Base-by-base conservation (phyloP, 2,888 invertebrate genomes). In the Drosophila algonquin region DNA sequence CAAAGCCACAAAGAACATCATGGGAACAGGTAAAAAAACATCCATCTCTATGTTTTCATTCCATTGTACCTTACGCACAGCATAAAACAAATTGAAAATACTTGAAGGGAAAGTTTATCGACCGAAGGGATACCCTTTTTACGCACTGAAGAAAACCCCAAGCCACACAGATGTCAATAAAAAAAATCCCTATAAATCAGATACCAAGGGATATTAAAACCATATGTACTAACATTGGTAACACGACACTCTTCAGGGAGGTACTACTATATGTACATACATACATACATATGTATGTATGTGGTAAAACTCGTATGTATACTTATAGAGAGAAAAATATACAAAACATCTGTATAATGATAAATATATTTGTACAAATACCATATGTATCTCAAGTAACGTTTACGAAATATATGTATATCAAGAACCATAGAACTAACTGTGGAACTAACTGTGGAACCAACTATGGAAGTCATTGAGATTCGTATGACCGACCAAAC, bases 1-100 rank as follows among this genome's bases (percentile, higher is more conserved):
- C 50, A 62, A 47, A 57, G 45, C 50, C 52, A 53, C 63, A 70
- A 52, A 53, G 69, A 40, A 81, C 63, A 67, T 67, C 65, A 55
- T n/a, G 27, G 52, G 44, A 73, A 65, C 83, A 80, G 80, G 80
- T 80, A 80, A 81, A 60, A 73, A 77, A 73, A 83, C 78, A 80
- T 63, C 68, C 63, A 77, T 63, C 75, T 78, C 65, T 64, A 63
- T 73, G 69, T 79, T 81, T 80, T 77, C 52, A 35, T 45, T 53
- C 35, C 48, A 45, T 16, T 68, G 55, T 62, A 47, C 48, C 24
- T 27, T 47, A 21, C 24, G 45, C n/a, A 46, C 57, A 40, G 7
- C 40, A 40, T 40, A 40, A 14, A 40, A 40, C 40, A 40, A 40
- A 40, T 14, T 40, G 14, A 14, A 40, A n/a, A 40, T n/a, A 40